Evolutionary conservation across 2,113 vertebrate species (phyloP), one percentile per base, ranked within the genome.

Genomic region (Rana temporaria): DNA sequence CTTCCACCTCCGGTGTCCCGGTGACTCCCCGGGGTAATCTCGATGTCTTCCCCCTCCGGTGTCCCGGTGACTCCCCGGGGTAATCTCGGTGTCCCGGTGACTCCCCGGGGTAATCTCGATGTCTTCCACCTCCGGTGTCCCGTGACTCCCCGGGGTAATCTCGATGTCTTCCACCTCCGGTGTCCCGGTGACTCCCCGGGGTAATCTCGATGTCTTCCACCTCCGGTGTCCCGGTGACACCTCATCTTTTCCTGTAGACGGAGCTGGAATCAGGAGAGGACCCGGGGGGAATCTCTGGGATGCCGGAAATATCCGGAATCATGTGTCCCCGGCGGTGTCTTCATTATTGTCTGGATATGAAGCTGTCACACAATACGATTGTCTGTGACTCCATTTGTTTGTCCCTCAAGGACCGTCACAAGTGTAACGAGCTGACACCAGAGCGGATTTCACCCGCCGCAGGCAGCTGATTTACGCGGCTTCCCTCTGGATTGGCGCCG

Each of bases 381-480:
- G n/a, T 52, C 74, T 26, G n/a, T 30, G 26, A 30, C 74, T 64
- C 20, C 1, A 65, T 78, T 42, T 18, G 62, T 26, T 55, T 55
- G 62, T 78, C 75, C 75, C 75, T 66, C 14, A 66, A 78, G 75
- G 75, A 64, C 62, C 16, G 20, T 9, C 62, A 78, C 11, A 78
- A 66, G 75, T 78, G 65, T 78, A 78, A 78, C 62, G 30, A 78
- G 59, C 38, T 4, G 24, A 26, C 22, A 55, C n/a, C 4, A 66
- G 62, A 66, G 59, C 24, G 42, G 38, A 64, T 65, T 65, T 53
- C 30, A 60, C 60, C 60, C 75, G 5, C 59, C 22, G 42, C 75
- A 59, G 72, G 55, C 75, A 11, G 60, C 62, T 65, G 42, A 64
- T 65, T 63, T 38, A 26, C 11, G 22, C 3, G 11, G 75, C 75